Conservation (phyloP, 2,797 vertebrate genomes). For the Ptychobarbus kaznakovi region DNA sequence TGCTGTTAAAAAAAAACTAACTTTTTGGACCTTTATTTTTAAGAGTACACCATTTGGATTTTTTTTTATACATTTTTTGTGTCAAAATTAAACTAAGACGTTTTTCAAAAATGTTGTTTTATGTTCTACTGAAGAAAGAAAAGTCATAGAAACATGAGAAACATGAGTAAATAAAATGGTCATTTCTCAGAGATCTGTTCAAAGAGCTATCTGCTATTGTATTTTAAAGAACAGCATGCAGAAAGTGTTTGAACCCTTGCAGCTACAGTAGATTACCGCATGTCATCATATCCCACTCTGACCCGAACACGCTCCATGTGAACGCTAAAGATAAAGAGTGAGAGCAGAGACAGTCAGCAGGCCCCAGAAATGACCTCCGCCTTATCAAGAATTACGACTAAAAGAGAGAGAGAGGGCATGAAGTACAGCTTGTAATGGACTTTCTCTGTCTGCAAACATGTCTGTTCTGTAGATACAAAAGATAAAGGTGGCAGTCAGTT, state of each 20-base stretch:
- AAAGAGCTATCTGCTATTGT: background rate
- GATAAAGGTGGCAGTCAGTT: background rate
- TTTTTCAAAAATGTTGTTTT: background rate
- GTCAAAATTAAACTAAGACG: background rate
- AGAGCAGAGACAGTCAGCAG: background rate
- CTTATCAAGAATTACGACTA: constrained; percentile 39
- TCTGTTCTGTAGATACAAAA: background rate
- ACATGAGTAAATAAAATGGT: background rate
- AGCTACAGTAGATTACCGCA: background rate
- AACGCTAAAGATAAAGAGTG: constrained; percentile 49
- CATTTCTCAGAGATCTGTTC: background rate
- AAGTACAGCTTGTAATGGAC: background rate
- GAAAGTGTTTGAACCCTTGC: background rate
- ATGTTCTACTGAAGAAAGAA: background rate
- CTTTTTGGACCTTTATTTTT: too few species aligned
- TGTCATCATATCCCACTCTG: constrained; percentile 3
- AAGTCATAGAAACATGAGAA: background rate
- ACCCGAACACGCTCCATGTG: constrained; percentile 31
- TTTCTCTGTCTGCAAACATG: constrained; percentile 6
- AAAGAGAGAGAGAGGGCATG: background rate
- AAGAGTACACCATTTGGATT: too few species aligned
- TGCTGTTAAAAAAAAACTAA: too few species aligned
- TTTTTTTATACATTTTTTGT: background rate
- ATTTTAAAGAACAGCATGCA: background rate
- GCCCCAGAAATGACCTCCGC: background rate